phyloP scores from a whole-genome alignment of 2,113 vertebrate genomes.

The Plestiodon gilberti region DNA sequence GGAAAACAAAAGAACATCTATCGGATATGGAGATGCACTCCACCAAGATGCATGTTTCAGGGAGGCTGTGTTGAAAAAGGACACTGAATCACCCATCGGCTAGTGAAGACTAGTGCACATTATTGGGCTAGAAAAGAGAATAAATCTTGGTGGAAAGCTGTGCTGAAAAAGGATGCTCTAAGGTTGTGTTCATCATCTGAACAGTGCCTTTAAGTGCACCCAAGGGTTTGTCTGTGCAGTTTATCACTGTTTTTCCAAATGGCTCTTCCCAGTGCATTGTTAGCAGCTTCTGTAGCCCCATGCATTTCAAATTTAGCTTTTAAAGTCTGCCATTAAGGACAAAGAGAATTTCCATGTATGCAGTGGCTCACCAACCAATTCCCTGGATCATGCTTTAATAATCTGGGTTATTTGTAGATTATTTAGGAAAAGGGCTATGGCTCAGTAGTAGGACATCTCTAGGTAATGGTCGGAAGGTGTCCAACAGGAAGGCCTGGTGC shows the following conservation, averaged over 20 bases:
- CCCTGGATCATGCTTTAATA: neutral
- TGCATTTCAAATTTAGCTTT: neutral
- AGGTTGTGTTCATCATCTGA: neutral
- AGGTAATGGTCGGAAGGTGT: too few relatives aligned
- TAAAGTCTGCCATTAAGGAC: neutral
- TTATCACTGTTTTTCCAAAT: neutral
- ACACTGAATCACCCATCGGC: too few relatives aligned
- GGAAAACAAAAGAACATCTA: neutral
- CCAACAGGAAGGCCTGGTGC: too few relatives aligned
- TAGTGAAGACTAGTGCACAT: too few relatives aligned
- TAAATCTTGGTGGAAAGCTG: too few relatives aligned
- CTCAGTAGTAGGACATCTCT: too few relatives aligned
- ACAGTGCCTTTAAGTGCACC: neutral
- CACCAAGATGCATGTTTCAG: neutral
- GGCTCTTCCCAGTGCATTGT: neutral
- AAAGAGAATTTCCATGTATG: neutral
- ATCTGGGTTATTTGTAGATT: neutral
- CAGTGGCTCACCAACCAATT: neutral
- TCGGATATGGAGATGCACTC: neutral
- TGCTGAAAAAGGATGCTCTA: neutral
- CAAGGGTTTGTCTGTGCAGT: neutral
- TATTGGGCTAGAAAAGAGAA: too few relatives aligned
- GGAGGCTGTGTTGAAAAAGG: neutral
- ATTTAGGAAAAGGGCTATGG: too few relatives aligned
- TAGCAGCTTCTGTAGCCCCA: neutral